Conservation (phyloP, 1,140 invertebrate genomes). For the Thaumatotibia leucotreta region DNA sequence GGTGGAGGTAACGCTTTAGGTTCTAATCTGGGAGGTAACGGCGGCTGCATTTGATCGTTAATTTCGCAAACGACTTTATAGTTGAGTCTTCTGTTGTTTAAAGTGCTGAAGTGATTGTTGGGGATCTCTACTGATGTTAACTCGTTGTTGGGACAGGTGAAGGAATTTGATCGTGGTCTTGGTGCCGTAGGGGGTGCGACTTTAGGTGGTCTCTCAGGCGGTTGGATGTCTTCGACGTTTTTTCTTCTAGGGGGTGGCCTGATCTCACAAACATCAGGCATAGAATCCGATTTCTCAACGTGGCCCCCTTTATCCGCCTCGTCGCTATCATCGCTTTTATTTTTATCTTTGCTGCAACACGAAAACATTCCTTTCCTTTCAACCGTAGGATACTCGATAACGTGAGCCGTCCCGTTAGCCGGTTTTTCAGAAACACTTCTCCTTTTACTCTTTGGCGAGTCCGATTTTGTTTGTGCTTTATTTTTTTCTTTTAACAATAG, state of each 20-base stretch:
- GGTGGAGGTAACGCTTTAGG: slow-evolving; percentile 75
- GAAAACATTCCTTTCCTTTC: slow-evolving; percentile 82
- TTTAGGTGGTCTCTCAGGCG: slow-evolving; percentile 80
- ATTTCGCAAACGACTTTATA: slow-evolving; percentile 69
- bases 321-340: slow-evolving; percentile 65
- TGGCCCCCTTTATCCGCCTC: slow-evolving; percentile 54
- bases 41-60: slow-evolving; percentile 61
- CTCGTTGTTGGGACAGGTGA: slow-evolving; percentile 68
- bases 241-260: slow-evolving; percentile 78
- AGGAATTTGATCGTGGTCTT: slow-evolving; percentile 76
- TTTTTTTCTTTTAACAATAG: slow-evolving; percentile 70
- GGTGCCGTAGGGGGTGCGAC: slow-evolving; percentile 72
- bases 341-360: slow-evolving; percentile 79
- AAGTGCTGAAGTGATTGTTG: slow-evolving; percentile 65
- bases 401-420: slow-evolving; percentile 65
- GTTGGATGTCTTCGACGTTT: slow-evolving; percentile 70
- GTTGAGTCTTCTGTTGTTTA: slow-evolving; percentile 69
- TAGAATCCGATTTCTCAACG: slow-evolving; percentile 59
- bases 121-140: slow-evolving; percentile 62
- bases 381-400: slow-evolving; percentile 82
- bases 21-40: slow-evolving; percentile 75
- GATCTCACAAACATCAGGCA: slow-evolving; percentile 69
- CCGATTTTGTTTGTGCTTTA: slow-evolving; percentile 55
- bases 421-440: slow-evolving; percentile 65
- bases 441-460: slow-evolving; percentile 68